A percentile compares a stretch with the other conserved stretches of the same genome.
phyloP scores from a whole-genome alignment of 2,888 invertebrate genomes.

The Caradrina kadenii region DNA sequence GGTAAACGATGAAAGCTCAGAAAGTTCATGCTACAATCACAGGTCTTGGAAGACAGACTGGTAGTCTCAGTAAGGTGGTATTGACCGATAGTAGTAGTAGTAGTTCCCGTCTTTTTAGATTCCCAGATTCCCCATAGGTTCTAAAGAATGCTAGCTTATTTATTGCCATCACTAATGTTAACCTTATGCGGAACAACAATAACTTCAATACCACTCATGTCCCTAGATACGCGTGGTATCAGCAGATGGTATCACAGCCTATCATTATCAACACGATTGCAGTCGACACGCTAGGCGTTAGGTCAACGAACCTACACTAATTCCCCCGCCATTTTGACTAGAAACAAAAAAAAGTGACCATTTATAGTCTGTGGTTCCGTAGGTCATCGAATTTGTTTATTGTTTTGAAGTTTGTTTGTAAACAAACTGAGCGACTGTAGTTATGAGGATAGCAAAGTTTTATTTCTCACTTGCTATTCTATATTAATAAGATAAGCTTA shows the following conservation, averaged over 20 bases:
- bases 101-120: too few relatives aligned
- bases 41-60: too few relatives aligned
- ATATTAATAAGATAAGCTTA: too few relatives aligned
- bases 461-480: too few relatives aligned
- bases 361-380: constrained; percentile 48
- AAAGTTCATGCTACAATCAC: too few relatives aligned
- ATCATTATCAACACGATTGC: constrained; percentile 56
- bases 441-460: too few relatives aligned
- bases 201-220: constrained; percentile 28
- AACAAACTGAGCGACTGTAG: constrained; percentile 11
- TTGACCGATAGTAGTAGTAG: too few relatives aligned
- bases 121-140: too few relatives aligned
- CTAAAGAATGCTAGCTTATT: background rate
- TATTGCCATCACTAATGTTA: background rate
- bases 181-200: background rate
- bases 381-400: constrained; percentile 1
- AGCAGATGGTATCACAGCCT: constrained; percentile 38
- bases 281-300: constrained; percentile 57
- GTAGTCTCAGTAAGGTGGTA: too few relatives aligned
- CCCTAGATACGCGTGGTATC: constrained; percentile 31
- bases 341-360: constrained; percentile 64
- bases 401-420: constrained; percentile 24
- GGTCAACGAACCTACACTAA: constrained; percentile 62
- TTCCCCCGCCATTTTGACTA: constrained; percentile 70
- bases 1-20: too few relatives aligned